Evolutionary conservation across 92 coral and sea anemone species (phyloP).

Genomic region (Pocillopora meandrina): DNA sequence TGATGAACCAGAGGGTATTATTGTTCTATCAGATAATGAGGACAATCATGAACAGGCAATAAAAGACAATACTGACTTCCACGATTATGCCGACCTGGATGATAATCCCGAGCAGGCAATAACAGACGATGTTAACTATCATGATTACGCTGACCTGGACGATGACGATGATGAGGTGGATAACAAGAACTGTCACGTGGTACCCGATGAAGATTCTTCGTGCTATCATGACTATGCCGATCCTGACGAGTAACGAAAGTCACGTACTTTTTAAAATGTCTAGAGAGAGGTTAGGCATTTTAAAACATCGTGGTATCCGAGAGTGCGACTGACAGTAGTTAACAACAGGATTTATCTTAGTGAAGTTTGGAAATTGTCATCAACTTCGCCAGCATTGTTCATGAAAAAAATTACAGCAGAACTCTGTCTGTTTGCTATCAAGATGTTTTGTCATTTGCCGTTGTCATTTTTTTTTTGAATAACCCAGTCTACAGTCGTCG

Average conservation of each 20-base stretch:
- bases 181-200: conserved; percentile 19
- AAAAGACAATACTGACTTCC: conserved; percentile 22
- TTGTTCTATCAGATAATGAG: conserved; percentile 26
- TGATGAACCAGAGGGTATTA: conserved; percentile 43
- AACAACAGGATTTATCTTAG: not conserved
- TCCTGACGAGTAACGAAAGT: not conserved
- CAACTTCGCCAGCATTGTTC: too few relatives aligned
- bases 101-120: not conserved
- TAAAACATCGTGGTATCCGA: not conserved
- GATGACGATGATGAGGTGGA: not conserved
- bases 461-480: too few relatives aligned
- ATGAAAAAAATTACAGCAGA: too few relatives aligned
- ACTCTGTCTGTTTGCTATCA: too few relatives aligned
- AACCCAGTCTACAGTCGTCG: too few relatives aligned
- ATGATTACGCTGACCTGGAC: not conserved
- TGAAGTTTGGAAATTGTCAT: too few relatives aligned
- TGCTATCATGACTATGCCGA: conserved; percentile 16
- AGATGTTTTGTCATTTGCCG: too few relatives aligned
- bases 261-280: not conserved
- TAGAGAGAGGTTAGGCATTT: not conserved
- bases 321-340: not conserved
- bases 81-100: conserved; percentile 31
- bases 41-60: conserved; percentile 2
- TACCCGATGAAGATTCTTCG: not conserved
- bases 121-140: not conserved